A percentile compares a stretch with the other conserved stretches of the same genome.
These are phyloP conservation scores for Corythornis leucogaster DNA, from an alignment of 2,797 vertebrate species.

Conservation along the genomic window DNA sequence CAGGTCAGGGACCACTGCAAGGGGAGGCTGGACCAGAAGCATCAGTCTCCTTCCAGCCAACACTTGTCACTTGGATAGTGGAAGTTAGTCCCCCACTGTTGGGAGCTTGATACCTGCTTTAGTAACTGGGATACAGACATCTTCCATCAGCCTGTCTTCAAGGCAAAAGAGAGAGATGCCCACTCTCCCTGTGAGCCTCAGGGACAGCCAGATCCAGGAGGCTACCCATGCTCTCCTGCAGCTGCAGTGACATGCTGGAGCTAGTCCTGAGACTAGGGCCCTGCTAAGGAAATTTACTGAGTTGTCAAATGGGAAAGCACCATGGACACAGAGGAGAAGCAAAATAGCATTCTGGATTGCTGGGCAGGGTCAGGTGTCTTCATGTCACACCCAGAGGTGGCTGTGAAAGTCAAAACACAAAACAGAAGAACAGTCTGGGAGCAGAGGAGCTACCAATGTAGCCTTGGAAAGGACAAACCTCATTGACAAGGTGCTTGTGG, in stretches of 20 bases:
- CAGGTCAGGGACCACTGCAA: fast-evolving
- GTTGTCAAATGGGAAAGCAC: not conserved
- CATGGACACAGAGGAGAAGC: not conserved
- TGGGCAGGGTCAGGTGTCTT: not conserved
- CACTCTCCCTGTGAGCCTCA: not conserved
- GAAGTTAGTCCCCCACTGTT: not conserved
- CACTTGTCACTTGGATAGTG: fast-evolving
- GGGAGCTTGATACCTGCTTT: not conserved
- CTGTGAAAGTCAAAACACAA: fast-evolving
- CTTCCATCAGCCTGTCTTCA: fast-evolving
- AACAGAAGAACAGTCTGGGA: not conserved
- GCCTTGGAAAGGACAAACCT: not conserved
- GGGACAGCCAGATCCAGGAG: fast-evolving
- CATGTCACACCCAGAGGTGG: not conserved
- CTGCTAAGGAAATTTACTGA: not conserved
- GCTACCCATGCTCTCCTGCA: not conserved
- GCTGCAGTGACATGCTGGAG: not conserved
- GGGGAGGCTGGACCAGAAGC: not conserved
- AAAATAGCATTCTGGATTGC: not conserved
- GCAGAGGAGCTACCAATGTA: fast-evolving
- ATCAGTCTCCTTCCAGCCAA: not conserved
- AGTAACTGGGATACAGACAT: not conserved
- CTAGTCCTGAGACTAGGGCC: not conserved
- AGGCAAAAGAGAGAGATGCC: not conserved
- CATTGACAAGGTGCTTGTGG: not conserved